Conservation (phyloP, 2,113 vertebrate species). For the Microcebus lehilahytsara region DNA sequence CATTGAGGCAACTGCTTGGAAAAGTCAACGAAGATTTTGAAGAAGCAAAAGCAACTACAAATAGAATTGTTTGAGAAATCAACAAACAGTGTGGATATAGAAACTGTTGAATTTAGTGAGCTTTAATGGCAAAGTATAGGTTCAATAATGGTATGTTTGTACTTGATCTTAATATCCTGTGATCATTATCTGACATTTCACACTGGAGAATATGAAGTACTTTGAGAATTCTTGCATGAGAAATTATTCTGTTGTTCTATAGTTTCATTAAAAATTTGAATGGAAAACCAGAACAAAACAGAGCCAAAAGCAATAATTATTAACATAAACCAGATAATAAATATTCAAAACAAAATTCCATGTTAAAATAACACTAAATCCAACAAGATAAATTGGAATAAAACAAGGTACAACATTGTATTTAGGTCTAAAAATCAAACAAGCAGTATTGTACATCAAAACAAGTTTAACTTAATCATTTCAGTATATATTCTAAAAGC, state of each 20-base stretch:
- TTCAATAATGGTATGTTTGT: not conserved
- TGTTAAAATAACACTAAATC: not conserved
- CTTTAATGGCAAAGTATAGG: not conserved
- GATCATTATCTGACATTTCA: slow-evolving; percentile 44
- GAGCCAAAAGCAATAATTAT: slow-evolving; percentile 42
- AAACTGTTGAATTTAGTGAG: not conserved
- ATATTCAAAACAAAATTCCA: slow-evolving; percentile 43
- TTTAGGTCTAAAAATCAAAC: slow-evolving; percentile 3
- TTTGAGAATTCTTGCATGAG: slow-evolving; percentile 34
- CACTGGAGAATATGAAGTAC: not conserved
- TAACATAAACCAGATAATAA: slow-evolving; percentile 3
- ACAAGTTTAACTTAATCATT: not conserved
- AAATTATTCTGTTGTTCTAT: not conserved
- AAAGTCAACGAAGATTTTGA: slow-evolving; percentile 38
- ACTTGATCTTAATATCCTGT: slow-evolving; percentile 45
- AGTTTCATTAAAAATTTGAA: slow-evolving; percentile 57
- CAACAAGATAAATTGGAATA: not conserved
- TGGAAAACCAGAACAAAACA: slow-evolving; percentile 39
- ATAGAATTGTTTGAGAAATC: slow-evolving; percentile 24
- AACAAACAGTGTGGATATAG: not conserved
- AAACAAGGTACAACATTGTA: not conserved
- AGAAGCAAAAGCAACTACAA: slow-evolving; percentile 18
- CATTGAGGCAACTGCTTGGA: slow-evolving; percentile 31
- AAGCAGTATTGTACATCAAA: not conserved
- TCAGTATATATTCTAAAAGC: not conserved